Conservation (phyloP, 2,888 invertebrate species). For the Adelphocoris suturalis region DNA sequence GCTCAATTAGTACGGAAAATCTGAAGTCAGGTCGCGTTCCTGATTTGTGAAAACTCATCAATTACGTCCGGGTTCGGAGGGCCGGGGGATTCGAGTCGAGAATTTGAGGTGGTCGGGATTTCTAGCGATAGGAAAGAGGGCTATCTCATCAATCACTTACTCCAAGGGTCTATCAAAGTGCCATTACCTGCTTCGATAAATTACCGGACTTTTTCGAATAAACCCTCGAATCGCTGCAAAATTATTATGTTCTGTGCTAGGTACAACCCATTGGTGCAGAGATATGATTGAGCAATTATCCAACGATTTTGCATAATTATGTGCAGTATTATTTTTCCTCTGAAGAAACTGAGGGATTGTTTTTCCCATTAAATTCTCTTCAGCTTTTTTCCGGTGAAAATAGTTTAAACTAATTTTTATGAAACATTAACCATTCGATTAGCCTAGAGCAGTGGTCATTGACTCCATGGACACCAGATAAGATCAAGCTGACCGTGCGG, state of each 20-base stretch:
- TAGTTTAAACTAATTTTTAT: no score
- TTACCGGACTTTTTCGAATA: neutral
- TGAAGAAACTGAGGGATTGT: no score
- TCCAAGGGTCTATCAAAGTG: neutral
- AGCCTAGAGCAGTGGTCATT: no score
- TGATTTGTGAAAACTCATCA: slow-evolving; percentile 10
- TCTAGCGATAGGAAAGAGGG: neutral
- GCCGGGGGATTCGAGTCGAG: neutral
- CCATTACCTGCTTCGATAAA: neutral
- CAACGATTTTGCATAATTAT: no score
- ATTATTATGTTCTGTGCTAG: neutral
- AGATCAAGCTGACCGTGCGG: no score
- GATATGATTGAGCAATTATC: no score
- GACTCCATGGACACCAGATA: no score
- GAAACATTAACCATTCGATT: no score
- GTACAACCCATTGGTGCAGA: no score
- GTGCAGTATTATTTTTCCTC: no score
- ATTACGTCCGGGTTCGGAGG: neutral
- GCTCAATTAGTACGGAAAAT: neutral
- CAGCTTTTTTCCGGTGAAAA: no score
- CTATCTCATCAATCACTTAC: neutral
- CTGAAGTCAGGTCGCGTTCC: neutral
- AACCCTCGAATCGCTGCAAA: neutral
- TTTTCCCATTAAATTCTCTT: no score
- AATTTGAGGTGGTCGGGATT: slow-evolving; percentile 4